Conservation (phyloP, 2,888 invertebrate species). For the Scaptomyza flava region DNA sequence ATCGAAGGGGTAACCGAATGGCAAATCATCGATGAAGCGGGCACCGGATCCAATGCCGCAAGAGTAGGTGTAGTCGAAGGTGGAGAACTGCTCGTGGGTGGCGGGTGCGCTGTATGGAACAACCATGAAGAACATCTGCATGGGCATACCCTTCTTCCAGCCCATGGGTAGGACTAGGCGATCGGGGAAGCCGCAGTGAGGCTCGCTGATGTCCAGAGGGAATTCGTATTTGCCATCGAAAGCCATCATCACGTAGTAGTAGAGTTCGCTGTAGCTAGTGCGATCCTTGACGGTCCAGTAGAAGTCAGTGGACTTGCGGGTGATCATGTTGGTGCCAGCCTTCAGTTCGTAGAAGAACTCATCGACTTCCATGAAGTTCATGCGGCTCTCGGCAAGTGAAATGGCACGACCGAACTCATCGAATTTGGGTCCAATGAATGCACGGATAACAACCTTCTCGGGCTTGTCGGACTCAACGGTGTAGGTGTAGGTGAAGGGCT, state of each 20-base stretch:
- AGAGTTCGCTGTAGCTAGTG: slow-evolving; percentile 83
- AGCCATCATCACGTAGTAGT: slow-evolving; percentile 85
- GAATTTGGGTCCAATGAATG: slow-evolving; percentile 90
- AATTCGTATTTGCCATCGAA: slow-evolving; percentile 84
- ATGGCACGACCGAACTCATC: slow-evolving; percentile 85
- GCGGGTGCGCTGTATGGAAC: slow-evolving; percentile 83
- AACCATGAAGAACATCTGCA: slow-evolving; percentile 87
- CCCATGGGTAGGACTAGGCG: slow-evolving; percentile 88
- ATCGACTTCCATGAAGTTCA: slow-evolving; percentile 88
- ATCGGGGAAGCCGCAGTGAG: slow-evolving; percentile 87
- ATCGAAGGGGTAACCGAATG: slow-evolving; percentile 91
- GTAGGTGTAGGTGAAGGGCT: slow-evolving; percentile 87
- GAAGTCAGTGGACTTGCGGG: slow-evolving; percentile 79
- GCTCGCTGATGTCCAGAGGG: slow-evolving; percentile 84
- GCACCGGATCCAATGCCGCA: slow-evolving; percentile 86
- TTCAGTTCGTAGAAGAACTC: slow-evolving; percentile 87
- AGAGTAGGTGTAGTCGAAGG: slow-evolving; percentile 85
- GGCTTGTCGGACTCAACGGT: slow-evolving; percentile 87
- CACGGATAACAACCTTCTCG: slow-evolving; percentile 86
- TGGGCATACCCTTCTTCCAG: slow-evolving; percentile 87
- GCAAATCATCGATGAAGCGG: slow-evolving; percentile 86
- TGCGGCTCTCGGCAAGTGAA: slow-evolving; percentile 86
- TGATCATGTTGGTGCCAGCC: slow-evolving; percentile 85
- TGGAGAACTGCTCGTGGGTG: slow-evolving; percentile 81
- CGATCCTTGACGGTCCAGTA: slow-evolving; percentile 86